Evolutionary conservation across 2,113 vertebrate genomes (phyloP), one percentile per base, ranked within the genome.

Genomic region (Carassius auratus): DNA sequence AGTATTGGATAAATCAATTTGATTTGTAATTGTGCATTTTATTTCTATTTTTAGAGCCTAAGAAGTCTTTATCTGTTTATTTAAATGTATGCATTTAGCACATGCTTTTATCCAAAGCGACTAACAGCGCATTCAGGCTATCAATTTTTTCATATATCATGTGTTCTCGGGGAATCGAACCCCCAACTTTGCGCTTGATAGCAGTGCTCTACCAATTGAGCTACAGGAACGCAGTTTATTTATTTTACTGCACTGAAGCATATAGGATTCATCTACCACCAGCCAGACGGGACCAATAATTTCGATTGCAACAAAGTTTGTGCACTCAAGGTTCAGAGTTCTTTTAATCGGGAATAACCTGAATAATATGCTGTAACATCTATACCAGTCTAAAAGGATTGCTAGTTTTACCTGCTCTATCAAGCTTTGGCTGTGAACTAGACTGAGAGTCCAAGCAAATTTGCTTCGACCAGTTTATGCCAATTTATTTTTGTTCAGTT

Each of bases 281-380:
- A 30, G 62, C 12, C 26, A 52, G 80, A 50, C 10, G 13, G 17
- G 26, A 81, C 5, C 62, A 33, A 21, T 68, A 3, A 81, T 81
- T 69, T 68, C 62, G 62, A 81, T 55, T 69, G 62, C 79, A 81
- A 81, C 80, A 7, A 69, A 81, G 26, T 52, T 69, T 17, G 15
- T 52, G 75, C 23, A 45, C 8, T 45, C 8, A 33, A 10, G 61
- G 80, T 69, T 81, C 61, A 81, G 1, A 55, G 42, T 81, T 69
- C 10, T 8, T 68, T 69, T 69, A 50, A 61, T 81, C 9, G 5
- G n/a, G n/a, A 5, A 45, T 17, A 45, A 38, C 30, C 6, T 38
- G 5, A 21, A 74, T 74, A 19, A n/a, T 48, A 38, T 73, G 8
- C 36, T 42, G 8, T 9, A 42, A 73, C 19, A n/a, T 5, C 36